phyloP scores from a whole-genome alignment of 2,113 vertebrate species.

The Cettia cetti region DNA sequence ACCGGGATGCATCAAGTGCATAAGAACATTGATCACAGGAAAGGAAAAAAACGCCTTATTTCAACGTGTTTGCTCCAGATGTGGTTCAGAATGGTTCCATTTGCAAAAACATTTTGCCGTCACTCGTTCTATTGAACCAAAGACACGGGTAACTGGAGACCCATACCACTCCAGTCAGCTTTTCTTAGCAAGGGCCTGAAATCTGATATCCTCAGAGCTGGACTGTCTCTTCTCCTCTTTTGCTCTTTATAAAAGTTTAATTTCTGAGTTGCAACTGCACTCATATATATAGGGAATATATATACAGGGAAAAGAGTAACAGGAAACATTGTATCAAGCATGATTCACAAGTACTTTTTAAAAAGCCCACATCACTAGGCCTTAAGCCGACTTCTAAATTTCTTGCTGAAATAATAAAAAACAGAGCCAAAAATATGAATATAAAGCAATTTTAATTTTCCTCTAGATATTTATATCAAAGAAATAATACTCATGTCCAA shows the following conservation, averaged over 20 bases:
- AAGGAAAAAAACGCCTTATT: background rate
- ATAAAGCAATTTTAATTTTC: conserved; percentile 69
- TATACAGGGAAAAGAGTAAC: background rate
- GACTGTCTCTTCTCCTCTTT: background rate
- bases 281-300: background rate
- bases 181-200: background rate
- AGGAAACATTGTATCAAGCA: background rate
- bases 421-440: conserved; percentile 58
- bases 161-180: background rate
- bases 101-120: background rate
- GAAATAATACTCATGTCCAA: conserved; percentile 66
- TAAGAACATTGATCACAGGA: fast-evolving
- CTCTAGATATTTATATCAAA: conserved; percentile 69
- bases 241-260: background rate
- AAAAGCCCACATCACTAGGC: background rate
- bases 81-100: background rate
- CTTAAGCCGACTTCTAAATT: background rate
- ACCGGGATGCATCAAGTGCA: background rate
- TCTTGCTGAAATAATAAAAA: background rate
- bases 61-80: background rate
- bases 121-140: background rate
- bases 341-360: background rate
- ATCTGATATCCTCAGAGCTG: background rate
- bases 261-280: background rate
- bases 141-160: background rate